Conservation (phyloP, 2,797 vertebrate species). For the Parambassis ranga region DNA sequence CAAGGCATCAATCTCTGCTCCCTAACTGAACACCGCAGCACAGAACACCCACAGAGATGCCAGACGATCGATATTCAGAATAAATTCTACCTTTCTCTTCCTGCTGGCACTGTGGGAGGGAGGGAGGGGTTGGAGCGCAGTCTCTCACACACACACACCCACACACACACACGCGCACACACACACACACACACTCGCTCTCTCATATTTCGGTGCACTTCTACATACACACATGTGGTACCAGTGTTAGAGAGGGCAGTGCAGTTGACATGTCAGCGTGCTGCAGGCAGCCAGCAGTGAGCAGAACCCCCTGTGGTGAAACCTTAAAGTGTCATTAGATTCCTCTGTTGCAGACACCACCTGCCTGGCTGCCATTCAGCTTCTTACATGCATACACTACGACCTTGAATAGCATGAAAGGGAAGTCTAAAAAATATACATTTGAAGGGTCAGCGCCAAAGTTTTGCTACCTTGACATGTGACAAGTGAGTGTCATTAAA, state of each 20-base stretch:
- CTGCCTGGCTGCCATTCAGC: constrained; percentile 55
- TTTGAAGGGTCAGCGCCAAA: too few relatives aligned
- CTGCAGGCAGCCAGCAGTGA: constrained; percentile 46
- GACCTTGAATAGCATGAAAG: not conserved
- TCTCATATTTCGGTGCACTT: not conserved
- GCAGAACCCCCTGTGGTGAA: constrained; percentile 55
- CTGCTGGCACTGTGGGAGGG: constrained; percentile 23
- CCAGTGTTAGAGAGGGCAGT: constrained; percentile 16
- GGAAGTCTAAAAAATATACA: not conserved
- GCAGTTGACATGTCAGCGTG: constrained; percentile 53
- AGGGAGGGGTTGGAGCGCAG: not conserved
- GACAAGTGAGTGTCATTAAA: not conserved
- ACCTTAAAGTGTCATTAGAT: constrained; percentile 70
- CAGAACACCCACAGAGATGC: constrained; percentile 53
- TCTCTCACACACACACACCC: not conserved
- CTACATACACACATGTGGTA: not conserved
- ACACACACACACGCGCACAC: not conserved
- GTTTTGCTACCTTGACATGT: too few relatives aligned
- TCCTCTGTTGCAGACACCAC: constrained; percentile 54
- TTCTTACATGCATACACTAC: not conserved
- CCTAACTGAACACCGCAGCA: constrained; percentile 21
- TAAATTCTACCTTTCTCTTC: constrained; percentile 56
- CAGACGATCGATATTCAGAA: constrained; percentile 68
- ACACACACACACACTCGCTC: not conserved
- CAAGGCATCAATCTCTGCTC: constrained; percentile 61